phyloP scores from a whole-genome alignment of 2,888 invertebrate genomes.

The Erebia ligea region DNA sequence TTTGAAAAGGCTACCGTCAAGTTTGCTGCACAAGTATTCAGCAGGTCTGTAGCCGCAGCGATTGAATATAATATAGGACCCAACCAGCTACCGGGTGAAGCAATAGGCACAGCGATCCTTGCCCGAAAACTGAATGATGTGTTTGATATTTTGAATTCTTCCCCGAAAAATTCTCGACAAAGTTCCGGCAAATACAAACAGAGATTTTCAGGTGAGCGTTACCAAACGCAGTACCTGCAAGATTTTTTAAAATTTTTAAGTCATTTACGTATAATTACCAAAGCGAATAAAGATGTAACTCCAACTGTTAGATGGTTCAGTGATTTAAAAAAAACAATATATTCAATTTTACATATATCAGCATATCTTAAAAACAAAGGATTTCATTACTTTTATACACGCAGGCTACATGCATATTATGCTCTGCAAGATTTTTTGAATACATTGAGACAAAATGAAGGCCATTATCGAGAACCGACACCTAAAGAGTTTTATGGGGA shows the following conservation, averaged over 20 bases:
- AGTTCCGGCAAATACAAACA: neutral
- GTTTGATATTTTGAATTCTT: slow-evolving; percentile 9
- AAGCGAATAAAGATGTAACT: neutral
- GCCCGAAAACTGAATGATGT: neutral
- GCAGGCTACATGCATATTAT: neutral
- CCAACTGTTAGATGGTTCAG: neutral
- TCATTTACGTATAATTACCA: neutral
- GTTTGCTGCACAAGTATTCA: neutral
- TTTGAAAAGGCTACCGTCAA: neutral
- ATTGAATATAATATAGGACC: neutral
- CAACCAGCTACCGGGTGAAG: neutral
- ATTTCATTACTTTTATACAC: neutral
- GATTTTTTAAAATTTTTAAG: neutral
- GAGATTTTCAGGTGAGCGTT: neutral
- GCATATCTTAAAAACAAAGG: slow-evolving; percentile 1
- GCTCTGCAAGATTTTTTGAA: neutral
- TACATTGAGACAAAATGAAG: neutral
- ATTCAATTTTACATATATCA: neutral
- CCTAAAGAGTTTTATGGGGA: neutral
- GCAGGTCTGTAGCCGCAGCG: neutral
- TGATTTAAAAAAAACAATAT: neutral
- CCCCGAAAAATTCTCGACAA: neutral
- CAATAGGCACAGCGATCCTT: neutral
- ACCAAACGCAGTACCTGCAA: neutral
- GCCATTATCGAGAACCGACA: neutral